A percentile compares a stretch with the other conserved stretches of the same genome.
Evolutionary conservation across 92 coral and sea anemone species (phyloP).

Genomic region (Palythoa caribaeorum): DNA sequence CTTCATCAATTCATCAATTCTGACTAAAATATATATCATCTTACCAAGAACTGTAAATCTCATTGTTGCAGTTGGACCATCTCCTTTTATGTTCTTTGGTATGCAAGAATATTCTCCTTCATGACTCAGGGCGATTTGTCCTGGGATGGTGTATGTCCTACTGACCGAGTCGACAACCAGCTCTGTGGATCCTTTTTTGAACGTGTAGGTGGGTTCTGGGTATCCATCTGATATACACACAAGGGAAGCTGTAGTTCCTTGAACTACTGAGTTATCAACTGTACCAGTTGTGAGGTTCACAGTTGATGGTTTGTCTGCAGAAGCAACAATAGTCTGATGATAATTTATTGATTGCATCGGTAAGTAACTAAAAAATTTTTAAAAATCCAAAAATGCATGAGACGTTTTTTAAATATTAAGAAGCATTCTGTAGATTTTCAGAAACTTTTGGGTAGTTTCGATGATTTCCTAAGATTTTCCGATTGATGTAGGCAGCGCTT

Average conservation of each 20-base stretch:
- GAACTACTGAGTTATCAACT: constrained; percentile 52
- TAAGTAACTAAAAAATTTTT: no score
- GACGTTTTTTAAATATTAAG: no score
- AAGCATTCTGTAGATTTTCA: no score
- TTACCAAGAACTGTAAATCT: constrained; percentile 59
- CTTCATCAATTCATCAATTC: no score
- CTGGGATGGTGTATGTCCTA: constrained; percentile 26
- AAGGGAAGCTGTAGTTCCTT: constrained; percentile 48
- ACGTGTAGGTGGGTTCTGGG: constrained; percentile 71
- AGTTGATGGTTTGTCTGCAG: constrained; percentile 64
- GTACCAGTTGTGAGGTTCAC: constrained; percentile 71
- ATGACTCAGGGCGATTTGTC: constrained; percentile 35
- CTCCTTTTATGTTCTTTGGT: constrained; percentile 62
- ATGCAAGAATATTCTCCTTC: constrained; percentile 64
- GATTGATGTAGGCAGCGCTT: no score
- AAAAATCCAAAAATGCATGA: no score
- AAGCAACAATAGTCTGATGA: background rate
- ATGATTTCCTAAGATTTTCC: no score
- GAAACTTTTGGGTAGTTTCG: no score
- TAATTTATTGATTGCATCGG: no score
- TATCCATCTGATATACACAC: constrained; percentile 79
- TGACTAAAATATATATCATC: background rate
- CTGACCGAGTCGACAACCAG: background rate
- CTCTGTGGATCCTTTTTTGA: constrained; percentile 12
- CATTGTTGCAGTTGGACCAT: constrained; percentile 49